Evolutionary conservation across 2,888 invertebrate genomes (phyloP), one percentile per base, ranked within the genome.

Genomic region (Axea sp.): DNA sequence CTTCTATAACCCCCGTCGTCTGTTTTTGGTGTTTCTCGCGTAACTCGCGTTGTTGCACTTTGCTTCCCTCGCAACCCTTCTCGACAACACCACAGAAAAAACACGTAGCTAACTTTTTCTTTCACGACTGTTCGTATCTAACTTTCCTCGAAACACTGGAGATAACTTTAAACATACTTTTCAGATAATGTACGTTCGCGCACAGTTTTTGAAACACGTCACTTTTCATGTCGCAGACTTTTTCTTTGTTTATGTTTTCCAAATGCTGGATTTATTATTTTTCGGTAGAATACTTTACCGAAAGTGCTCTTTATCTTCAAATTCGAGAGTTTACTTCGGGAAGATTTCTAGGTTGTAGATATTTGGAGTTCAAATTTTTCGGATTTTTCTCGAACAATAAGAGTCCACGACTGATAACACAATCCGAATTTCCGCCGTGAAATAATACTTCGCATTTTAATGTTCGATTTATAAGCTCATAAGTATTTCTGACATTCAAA

Each of bases 101-200:
- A 65, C 19, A 45, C 37, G 45, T 30, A 55, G 37, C 26, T 3
- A 45, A 65, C 43, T 37, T 53, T 47, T 30, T 30, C 35, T 49
- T 33, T 9, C 19, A 3, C 41, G 26, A 59, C 43, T 45, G 45
- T 47, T 47, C 30, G 22, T 47, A 37, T 60, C 60, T 11, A 60
- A 65, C 45, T 65, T 65, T 24, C 17, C 53, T 28, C 45, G 43
- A 64, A 64, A 43, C 31, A 64, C 2, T 26, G 12, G 24, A 30
- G 45, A 53, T 53, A 65, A 65, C 65, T 65, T 62, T 41, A 41
- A 49, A 62, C 62, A 62, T 49, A 62, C 49, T 60, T 60, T 26
- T 14, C 31, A 15, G 47, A 60, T 60, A 60, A 60, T 47, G 45
- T 60, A 55, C 28, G 19, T 37, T 47, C 37, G 37, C 39, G 22